Base-by-base conservation (phyloP, 2,888 invertebrate species). In the Drosophila monieri region DNA sequence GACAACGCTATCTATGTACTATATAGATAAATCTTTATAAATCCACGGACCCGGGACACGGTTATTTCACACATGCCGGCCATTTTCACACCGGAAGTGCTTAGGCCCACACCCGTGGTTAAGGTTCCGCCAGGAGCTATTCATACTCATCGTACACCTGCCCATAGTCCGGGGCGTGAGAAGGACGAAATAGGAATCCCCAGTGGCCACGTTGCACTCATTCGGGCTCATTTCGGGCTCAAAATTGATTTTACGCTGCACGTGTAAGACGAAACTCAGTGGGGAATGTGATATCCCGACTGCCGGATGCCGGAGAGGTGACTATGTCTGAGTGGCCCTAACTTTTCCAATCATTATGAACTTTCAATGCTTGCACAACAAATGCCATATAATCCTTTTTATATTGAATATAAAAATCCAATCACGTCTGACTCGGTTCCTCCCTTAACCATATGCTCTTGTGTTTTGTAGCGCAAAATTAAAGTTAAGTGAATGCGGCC, bases 341-440 rank as follows among this genome's bases (percentile, higher is more conserved):
- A 86, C 79, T 84, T 86, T 84, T 81, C 85, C 86, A 86, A 84
- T 84, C 81, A 84, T 84, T 78, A 79, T 81, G 81, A 81, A 79
- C 72, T 79, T 70, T 64, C 64, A 68, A 70, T 62, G 72, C 49
- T 43, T 48, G 74, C 75, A 73, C 52, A 74, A 74, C 65, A 78
- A 84, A 70, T 48, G 68, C 74, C 68, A 67, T 77, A 74, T 85
- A 83, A 83, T 84, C 86, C 86, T 81, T 84, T 84, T 76, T 81
- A 84, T 84, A 86, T 84, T 84, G 79, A 84, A 86, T 86, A 86
- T 76, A 86, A 84, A 84, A 84, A 84, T 78, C 85, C 85, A 84
- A 84, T 84, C 84, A 86, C 86, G 84, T 86, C 73, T 75, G 70
- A 67, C 56, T 74, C 64, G 49, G 35, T 35, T 54, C 12, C 41